Evolutionary conservation across 2,797 vertebrate species (phyloP).

Genomic region (Thripadectes ignobilis): DNA sequence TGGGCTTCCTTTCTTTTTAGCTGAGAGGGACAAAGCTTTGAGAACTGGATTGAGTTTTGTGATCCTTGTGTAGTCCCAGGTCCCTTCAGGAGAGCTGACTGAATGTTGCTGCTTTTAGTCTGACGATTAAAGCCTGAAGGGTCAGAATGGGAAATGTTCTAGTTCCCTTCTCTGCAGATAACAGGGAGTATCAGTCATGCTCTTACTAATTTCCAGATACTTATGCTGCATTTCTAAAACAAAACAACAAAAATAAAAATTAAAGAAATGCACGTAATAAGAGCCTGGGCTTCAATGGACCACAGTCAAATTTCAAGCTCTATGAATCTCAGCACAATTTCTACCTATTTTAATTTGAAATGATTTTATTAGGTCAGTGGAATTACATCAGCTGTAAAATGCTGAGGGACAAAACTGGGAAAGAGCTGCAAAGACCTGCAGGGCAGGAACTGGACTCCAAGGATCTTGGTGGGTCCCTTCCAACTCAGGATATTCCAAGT

Average conservation of each 20-base stretch:
- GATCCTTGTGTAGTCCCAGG: accelerated
- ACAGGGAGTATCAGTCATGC: background rate
- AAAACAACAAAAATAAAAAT: accelerated
- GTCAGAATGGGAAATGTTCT: background rate
- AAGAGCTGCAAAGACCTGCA: background rate
- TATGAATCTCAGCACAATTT: background rate
- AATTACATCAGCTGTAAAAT: background rate
- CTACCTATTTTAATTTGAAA: background rate
- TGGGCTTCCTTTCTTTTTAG: background rate
- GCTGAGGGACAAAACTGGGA: background rate
- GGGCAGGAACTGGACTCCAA: background rate
- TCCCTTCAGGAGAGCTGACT: background rate
- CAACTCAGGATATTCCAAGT: background rate
- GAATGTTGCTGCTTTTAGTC: background rate
- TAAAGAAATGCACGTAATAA: accelerated
- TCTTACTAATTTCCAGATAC: background rate
- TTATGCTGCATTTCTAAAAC: background rate
- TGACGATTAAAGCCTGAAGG: background rate
- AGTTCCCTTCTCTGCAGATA: background rate
- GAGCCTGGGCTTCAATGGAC: background rate
- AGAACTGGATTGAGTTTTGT: background rate
- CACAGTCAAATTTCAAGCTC: background rate
- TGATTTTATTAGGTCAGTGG: background rate
- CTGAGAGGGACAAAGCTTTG: background rate
- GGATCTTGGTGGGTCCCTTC: background rate